These are phyloP conservation scores for Ondatra zibethicus DNA, from an alignment of 2,113 vertebrate genomes.

Conservation along the genomic window DNA sequence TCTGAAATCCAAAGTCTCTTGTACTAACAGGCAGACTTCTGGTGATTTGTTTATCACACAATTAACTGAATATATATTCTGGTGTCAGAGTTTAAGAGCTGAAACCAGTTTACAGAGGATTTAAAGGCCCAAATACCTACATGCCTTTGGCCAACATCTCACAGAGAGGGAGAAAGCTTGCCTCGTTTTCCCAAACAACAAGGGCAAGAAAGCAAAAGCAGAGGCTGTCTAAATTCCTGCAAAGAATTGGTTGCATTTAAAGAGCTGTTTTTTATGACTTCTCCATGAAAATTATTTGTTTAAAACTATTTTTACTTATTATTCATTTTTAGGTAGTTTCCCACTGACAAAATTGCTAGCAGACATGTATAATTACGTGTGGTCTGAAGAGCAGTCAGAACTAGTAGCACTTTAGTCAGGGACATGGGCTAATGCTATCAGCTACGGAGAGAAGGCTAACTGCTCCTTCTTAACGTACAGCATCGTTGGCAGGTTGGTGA, in stretches of 20 bases:
- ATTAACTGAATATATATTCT: neutral
- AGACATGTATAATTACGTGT: neutral
- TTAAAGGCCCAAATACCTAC: neutral
- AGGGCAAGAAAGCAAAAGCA: neutral
- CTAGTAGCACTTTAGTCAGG: neutral
- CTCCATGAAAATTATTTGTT: neutral
- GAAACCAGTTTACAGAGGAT: neutral
- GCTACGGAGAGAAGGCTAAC: neutral
- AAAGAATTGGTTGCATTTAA: neutral
- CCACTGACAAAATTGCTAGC: neutral
- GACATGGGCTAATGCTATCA: neutral
- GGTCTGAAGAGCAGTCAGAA: neutral
- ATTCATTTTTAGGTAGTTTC: neutral
- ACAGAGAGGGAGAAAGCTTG: neutral
- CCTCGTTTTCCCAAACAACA: neutral
- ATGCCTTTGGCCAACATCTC: neutral
- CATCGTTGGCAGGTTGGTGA: neutral
- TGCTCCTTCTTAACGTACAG: neutral
- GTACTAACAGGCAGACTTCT: neutral
- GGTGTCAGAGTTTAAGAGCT: conserved; percentile 6
- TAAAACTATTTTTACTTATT: conserved; percentile 31
- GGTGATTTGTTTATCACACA: neutral
- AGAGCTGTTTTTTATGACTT: neutral
- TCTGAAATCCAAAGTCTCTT: neutral
- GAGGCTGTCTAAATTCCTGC: neutral